phyloP scores from a whole-genome alignment of 2,113 vertebrate species.

The Lates calcarifer region DNA sequence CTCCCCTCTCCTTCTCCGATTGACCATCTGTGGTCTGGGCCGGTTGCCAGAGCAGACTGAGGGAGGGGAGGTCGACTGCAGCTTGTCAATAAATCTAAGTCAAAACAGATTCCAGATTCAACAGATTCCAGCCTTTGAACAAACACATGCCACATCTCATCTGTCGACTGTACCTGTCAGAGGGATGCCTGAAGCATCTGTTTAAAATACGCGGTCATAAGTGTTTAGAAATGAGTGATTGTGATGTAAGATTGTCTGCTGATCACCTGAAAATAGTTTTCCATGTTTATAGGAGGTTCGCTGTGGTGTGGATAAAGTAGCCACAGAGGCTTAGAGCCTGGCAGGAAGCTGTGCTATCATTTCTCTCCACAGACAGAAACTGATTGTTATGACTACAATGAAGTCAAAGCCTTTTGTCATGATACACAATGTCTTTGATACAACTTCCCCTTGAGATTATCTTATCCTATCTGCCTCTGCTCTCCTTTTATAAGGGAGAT shows the following conservation, averaged over 20 bases:
- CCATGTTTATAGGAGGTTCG: background rate
- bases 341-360: conserved; percentile 51
- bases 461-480: conserved; percentile 34
- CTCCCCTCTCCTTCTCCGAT: conserved; percentile 11
- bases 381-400: conserved; percentile 42
- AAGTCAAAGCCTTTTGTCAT: conserved; percentile 46
- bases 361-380: conserved; percentile 28
- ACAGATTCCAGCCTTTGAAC: conserved; percentile 65
- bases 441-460: conserved; percentile 42
- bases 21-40: conserved; percentile 59
- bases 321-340: conserved; percentile 1
- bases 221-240: background rate
- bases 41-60: conserved; percentile 45
- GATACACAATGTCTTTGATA: conserved; percentile 53
- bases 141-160: conserved; percentile 38
- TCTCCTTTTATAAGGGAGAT: background rate
- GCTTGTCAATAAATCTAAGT: conserved; percentile 45
- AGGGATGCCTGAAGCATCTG: conserved; percentile 4
- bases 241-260: background rate
- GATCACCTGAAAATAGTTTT: conserved; percentile 22
- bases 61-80: conserved; percentile 14
- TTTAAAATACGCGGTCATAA: background rate
- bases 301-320: background rate
- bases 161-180: conserved; percentile 45
- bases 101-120: conserved; percentile 63